phyloP scores from a whole-genome alignment of 2,797 vertebrate species.

The Enteromius viviparus region DNA sequence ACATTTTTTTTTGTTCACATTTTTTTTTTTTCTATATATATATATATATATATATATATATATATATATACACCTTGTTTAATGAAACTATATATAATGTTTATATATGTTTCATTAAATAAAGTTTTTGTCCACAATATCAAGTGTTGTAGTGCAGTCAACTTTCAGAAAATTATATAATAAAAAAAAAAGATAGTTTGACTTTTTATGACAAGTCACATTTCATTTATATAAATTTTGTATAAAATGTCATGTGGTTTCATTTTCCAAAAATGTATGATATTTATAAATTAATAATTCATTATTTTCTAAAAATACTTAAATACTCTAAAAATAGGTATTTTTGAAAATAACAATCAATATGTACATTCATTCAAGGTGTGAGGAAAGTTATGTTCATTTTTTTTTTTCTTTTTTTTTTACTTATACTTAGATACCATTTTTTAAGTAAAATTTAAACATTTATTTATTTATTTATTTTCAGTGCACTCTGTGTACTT shows the following conservation, averaged over 20 bases:
- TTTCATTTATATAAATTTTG: neutral
- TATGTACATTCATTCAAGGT: neutral
- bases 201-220: neutral
- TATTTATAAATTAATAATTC: neutral
- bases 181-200: neutral
- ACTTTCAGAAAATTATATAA: neutral
- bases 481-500: too few relatives aligned
- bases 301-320: neutral
- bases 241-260: neutral
- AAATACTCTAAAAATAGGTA: neutral
- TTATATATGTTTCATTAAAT: neutral
- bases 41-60: too few relatives aligned
- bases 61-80: too few relatives aligned
- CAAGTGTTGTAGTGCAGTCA: neutral
- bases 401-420: too few relatives aligned
- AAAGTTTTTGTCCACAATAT: neutral
- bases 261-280: neutral
- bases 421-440: neutral
- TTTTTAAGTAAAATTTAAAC: neutral
- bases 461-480: neutral
- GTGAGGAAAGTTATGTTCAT: neutral
- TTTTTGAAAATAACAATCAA: neutral
- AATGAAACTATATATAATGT: neutral
- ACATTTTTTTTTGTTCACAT: too few relatives aligned
- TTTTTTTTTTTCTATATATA: too few relatives aligned